Conservation (phyloP, 2,888 invertebrate genomes). For the Agrotis exclamationis region DNA sequence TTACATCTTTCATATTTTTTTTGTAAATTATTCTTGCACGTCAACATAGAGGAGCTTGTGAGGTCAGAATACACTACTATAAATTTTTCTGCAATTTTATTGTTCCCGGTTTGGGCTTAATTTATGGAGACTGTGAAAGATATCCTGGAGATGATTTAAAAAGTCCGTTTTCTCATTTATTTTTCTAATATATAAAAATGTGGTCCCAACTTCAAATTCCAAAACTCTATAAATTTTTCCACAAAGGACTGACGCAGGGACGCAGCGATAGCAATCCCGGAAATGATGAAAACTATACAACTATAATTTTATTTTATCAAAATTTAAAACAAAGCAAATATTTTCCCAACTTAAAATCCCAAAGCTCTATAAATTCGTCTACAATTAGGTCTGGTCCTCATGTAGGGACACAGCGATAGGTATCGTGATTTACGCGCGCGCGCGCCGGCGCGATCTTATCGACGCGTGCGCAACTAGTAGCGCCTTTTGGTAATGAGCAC, state of each 20-base stretch:
- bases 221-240: conserved; percentile 66
- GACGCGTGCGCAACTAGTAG: conserved; percentile 66
- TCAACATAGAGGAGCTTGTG: too few relatives aligned
- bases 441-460: conserved; percentile 76
- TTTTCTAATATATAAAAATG: too few relatives aligned
- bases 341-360: conserved; percentile 2
- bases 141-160: too few relatives aligned
- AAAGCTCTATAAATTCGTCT: conserved; percentile 70
- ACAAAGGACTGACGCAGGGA: conserved; percentile 80
- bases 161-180: too few relatives aligned
- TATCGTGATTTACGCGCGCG: conserved; percentile 84
- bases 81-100: too few relatives aligned
- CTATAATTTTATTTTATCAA: neutral
- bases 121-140: too few relatives aligned
- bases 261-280: neutral
- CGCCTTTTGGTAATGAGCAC: conserved; percentile 81
- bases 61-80: too few relatives aligned
- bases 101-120: too few relatives aligned
- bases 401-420: conserved; percentile 80
- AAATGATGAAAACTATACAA: conserved; percentile 40
- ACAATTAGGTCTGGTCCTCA: conserved; percentile 84
- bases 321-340: conserved; percentile 26
- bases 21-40: too few relatives aligned
- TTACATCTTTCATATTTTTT: too few relatives aligned
- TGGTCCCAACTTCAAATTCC: neutral